phyloP scores from a whole-genome alignment of 2,113 vertebrate species.

The Prochilodus magdalenae region DNA sequence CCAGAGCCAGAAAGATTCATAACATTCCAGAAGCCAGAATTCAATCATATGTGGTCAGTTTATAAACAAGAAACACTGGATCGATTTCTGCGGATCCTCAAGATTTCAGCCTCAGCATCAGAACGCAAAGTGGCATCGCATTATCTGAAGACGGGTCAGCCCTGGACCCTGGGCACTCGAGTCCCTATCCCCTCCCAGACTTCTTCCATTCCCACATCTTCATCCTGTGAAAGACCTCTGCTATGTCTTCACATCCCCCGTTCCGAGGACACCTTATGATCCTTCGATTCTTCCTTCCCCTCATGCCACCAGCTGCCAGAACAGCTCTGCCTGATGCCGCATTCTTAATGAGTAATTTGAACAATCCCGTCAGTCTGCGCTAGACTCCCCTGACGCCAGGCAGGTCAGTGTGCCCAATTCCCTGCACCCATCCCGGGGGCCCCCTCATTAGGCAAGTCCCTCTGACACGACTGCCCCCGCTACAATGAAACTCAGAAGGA shows the following conservation, averaged over 20 bases:
- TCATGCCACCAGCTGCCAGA: conserved; percentile 52
- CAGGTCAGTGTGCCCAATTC: conserved; percentile 48
- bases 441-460: conserved; percentile 53
- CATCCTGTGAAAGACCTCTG: not conserved
- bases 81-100: too few species aligned
- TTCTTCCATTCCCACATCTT: not conserved
- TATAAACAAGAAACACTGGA: too few species aligned
- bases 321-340: conserved; percentile 48
- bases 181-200: not conserved
- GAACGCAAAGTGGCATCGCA: not conserved
- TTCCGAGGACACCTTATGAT: not conserved
- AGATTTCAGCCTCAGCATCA: too few species aligned
- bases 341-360: conserved; percentile 60
- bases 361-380: conserved; percentile 55
- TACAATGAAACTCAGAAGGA: conserved; percentile 40
- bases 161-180: too few species aligned
- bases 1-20: too few species aligned
- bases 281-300: conserved; percentile 33
- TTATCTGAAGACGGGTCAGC: too few species aligned
- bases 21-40: too few species aligned
- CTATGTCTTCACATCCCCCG: not conserved
- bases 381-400: conserved; percentile 48
- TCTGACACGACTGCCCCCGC: conserved; percentile 30
- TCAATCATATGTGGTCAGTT: too few species aligned
- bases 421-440: conserved; percentile 36